These are phyloP conservation scores for Malurus cyaneus DNA, from an alignment of 2,113 vertebrate species.

Conservation along the genomic window DNA sequence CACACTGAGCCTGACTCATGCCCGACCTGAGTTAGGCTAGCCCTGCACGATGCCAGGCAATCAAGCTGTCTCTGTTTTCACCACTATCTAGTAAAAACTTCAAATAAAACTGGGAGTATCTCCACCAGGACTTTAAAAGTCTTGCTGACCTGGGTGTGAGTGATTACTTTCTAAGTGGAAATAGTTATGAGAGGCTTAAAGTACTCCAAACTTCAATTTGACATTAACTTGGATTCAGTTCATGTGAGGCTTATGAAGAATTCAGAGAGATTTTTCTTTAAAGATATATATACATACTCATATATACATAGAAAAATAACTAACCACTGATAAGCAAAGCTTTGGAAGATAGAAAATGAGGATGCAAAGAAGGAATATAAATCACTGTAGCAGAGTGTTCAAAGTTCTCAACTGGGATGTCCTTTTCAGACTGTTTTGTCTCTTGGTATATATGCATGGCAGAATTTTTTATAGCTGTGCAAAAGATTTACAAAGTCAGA, in stretches of 20 bases:
- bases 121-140: background rate
- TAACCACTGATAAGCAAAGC: background rate
- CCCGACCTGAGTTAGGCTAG: background rate
- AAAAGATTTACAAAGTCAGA: background rate
- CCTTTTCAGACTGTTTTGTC: background rate
- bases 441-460: background rate
- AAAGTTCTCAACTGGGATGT: background rate
- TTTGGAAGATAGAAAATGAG: background rate
- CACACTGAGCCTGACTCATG: background rate
- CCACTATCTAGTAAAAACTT: background rate
- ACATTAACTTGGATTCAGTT: background rate
- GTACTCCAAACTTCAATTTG: background rate
- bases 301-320: background rate
- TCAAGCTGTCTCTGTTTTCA: fast-evolving
- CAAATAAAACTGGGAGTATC: background rate
- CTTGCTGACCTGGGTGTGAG: background rate
- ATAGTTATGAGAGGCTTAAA: background rate
- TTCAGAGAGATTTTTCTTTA: background rate
- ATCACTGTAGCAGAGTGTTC: background rate
- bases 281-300: fast-evolving
- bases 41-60: background rate
- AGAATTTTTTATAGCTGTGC: background rate
- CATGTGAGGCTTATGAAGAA: background rate
- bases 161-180: background rate
- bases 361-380: background rate